Percentiles rank a stretch among this genome's conserved stretches.
Evolutionary conservation across 2,113 vertebrate species (phyloP).

Genomic region (Pelvicachromis taeniatus): DNA sequence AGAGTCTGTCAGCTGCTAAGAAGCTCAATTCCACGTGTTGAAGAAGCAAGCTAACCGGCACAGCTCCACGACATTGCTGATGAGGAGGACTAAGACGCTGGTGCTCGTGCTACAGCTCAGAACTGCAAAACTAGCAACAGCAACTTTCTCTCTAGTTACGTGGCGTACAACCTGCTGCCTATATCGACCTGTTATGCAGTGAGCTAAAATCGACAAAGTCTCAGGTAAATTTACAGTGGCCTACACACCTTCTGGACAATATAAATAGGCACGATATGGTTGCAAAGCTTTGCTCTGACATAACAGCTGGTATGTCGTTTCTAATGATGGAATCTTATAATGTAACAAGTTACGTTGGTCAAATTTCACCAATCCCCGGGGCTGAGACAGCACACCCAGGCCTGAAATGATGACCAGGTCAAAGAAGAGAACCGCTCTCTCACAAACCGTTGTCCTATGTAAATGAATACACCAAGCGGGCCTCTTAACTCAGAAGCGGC

Average conservation of each 20-base stretch:
- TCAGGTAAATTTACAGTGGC: background rate
- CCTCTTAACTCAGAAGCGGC: conserved; percentile 35
- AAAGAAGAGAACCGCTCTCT: background rate
- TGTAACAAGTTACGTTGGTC: background rate
- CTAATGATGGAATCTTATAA: background rate
- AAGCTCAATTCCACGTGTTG: background rate
- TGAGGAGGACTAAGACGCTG: background rate
- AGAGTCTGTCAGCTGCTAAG: background rate
- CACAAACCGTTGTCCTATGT: conserved; percentile 27
- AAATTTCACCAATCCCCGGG: background rate
- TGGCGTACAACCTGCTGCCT: background rate
- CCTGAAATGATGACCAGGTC: background rate
- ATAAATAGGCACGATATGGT: background rate
- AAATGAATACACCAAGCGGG: conserved; percentile 52
- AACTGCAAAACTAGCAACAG: background rate
- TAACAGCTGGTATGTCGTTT: background rate
- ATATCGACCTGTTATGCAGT: background rate
- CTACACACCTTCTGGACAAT: background rate
- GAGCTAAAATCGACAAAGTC: background rate
- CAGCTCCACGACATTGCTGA: accelerated
- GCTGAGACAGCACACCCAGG: background rate
- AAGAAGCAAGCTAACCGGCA: background rate
- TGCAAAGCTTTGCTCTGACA: background rate
- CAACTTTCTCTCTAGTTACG: background rate
- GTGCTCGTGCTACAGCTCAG: background rate